These are phyloP conservation scores for Hydrocynus forskahlii DNA, from an alignment of 2,797 vertebrate species.

Conservation along the genomic window DNA sequence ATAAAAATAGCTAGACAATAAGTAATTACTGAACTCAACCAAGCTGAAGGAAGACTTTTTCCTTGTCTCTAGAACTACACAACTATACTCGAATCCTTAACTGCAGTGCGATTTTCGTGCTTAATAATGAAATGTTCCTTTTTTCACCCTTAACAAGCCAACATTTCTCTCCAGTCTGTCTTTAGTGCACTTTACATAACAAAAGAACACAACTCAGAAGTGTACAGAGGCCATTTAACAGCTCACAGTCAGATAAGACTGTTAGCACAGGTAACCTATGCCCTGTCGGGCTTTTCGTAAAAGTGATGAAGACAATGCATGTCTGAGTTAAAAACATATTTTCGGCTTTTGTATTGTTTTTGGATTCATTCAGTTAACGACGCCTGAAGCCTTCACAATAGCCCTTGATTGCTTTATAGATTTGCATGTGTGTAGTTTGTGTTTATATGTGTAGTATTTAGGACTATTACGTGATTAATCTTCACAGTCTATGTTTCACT, in stretches of 20 bases:
- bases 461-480: background rate
- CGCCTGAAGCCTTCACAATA: background rate
- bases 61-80: background rate
- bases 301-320: background rate
- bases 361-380: background rate
- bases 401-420: background rate
- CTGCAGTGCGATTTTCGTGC: background rate
- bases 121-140: background rate
- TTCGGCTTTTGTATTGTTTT: background rate
- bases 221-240: background rate
- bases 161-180: background rate
- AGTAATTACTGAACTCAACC: constrained; percentile 10
- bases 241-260: background rate
- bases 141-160: background rate
- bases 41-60: constrained; percentile 6
- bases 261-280: background rate
- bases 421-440: background rate
- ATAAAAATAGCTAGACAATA: constrained; percentile 17
- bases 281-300: background rate
- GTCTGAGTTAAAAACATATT: background rate
- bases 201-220: background rate
- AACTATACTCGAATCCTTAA: background rate
- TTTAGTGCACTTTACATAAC: background rate
- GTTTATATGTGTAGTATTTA: background rate
- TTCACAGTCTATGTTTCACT: background rate